A percentile compares a stretch with the other conserved stretches of the same genome.
Evolutionary conservation across 2,888 invertebrate species (phyloP).

Genomic region (Cordilura impudica): DNA sequence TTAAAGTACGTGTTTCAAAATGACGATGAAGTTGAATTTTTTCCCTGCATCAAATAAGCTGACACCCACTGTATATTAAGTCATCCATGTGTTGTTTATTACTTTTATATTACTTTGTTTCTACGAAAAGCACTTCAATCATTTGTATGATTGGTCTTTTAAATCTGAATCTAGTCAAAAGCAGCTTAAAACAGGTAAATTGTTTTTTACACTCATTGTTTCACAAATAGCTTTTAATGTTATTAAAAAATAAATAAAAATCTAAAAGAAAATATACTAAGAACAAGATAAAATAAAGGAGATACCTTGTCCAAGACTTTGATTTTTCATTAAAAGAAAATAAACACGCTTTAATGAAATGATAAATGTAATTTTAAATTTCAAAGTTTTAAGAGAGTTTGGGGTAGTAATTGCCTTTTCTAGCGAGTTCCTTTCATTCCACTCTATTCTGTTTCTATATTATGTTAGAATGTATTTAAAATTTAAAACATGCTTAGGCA

Average conservation of each 20-base stretch:
- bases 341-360: neutral
- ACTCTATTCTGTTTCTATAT: neutral
- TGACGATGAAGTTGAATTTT: too few species aligned
- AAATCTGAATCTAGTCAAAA: slow-evolving; percentile 22
- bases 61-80: neutral
- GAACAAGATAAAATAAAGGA: neutral
- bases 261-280: neutral
- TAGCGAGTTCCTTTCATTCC: neutral
- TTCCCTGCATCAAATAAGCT: too few species aligned
- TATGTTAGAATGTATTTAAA: slow-evolving; percentile 8
- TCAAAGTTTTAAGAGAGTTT: neutral
- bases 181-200: slow-evolving; percentile 1
- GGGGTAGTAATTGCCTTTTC: neutral
- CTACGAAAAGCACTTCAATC: slow-evolving; percentile 27
- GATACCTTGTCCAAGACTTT: neutral
- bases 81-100: neutral
- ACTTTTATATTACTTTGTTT: neutral
- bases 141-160: slow-evolving; percentile 20
- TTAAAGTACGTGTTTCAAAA: too few species aligned
- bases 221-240: slow-evolving; percentile 33
- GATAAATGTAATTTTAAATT: neutral
- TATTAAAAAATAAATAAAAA: slow-evolving; percentile 21
- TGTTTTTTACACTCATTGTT: neutral
- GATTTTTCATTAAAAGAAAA: neutral
- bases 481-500: neutral